Percentiles rank a stretch among this genome's conserved stretches.
phyloP scores from a whole-genome alignment of 2,113 vertebrate genomes.

The Sphyrna mokarran region DNA sequence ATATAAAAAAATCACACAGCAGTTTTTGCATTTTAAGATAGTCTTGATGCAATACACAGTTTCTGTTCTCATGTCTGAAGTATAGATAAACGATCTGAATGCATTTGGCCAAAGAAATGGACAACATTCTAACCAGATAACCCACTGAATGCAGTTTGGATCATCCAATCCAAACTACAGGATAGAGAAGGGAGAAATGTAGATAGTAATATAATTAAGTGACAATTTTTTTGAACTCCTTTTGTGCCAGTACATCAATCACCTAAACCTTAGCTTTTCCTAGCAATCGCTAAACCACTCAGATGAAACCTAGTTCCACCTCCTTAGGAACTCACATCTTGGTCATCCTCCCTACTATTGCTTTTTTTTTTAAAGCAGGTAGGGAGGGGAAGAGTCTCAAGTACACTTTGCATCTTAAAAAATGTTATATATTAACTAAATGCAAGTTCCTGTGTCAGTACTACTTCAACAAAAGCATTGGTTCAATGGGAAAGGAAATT shows the following conservation, averaged over 20 bases:
- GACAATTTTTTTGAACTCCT: background rate
- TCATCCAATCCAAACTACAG: too few relatives aligned
- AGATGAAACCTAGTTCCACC: background rate
- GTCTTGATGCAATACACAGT: background rate
- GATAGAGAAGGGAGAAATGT: too few relatives aligned
- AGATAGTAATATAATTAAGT: too few relatives aligned
- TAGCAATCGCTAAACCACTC: background rate
- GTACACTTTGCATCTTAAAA: background rate
- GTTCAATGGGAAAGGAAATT: background rate
- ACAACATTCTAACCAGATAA: background rate
- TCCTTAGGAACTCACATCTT: background rate
- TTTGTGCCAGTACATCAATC: background rate
- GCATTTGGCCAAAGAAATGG: background rate
- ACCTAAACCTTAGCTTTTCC: background rate
- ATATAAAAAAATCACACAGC: background rate
- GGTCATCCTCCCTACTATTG: background rate
- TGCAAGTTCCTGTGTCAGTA: background rate
- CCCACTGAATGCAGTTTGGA: too few relatives aligned
- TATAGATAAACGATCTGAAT: background rate
- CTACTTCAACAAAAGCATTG: background rate
- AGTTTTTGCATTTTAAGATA: background rate
- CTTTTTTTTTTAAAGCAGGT: background rate
- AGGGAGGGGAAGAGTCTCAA: too few relatives aligned
- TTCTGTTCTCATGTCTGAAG: background rate
- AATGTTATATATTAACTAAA: background rate